Evolutionary conservation across 2,888 invertebrate genomes (phyloP).

Genomic region (Eustalomyia histrio): DNA sequence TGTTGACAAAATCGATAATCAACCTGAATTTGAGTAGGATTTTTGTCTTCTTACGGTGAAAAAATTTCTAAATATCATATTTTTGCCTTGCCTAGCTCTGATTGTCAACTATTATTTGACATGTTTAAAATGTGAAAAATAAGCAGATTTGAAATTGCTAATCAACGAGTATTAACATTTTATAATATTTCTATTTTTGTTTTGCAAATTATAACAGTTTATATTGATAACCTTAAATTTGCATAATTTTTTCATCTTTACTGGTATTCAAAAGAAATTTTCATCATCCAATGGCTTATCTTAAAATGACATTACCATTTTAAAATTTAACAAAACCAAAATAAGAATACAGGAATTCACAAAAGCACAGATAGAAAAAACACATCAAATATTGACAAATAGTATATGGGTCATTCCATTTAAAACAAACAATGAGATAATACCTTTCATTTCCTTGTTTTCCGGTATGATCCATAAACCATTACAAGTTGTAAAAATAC

Average conservation of each 20-base stretch:
- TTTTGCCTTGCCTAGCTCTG: no score
- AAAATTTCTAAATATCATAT: no score
- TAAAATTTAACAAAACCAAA: neutral
- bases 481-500: no score
- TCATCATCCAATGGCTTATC: slow-evolving; percentile 7
- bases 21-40: no score
- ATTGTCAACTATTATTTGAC: no score
- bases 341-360: neutral
- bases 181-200: neutral
- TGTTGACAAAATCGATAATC: no score
- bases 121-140: no score
- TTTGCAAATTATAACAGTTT: slow-evolving; percentile 9
- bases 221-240: slow-evolving; percentile 27
- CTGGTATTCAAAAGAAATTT: neutral
- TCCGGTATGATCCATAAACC: no score
- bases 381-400: neutral
- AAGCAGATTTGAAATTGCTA: no score
- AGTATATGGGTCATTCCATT: neutral
- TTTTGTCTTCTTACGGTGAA: no score
- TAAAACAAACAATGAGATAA: neutral
- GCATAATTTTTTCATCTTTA: slow-evolving; percentile 16
- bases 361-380: neutral
- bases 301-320: neutral
- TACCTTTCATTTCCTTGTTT: no score
- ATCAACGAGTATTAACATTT: no score